Percentiles rank a stretch among this genome's conserved stretches.
Conservation (phyloP, 2,797 vertebrate species). For the Enteromius trimaculatus region DNA sequence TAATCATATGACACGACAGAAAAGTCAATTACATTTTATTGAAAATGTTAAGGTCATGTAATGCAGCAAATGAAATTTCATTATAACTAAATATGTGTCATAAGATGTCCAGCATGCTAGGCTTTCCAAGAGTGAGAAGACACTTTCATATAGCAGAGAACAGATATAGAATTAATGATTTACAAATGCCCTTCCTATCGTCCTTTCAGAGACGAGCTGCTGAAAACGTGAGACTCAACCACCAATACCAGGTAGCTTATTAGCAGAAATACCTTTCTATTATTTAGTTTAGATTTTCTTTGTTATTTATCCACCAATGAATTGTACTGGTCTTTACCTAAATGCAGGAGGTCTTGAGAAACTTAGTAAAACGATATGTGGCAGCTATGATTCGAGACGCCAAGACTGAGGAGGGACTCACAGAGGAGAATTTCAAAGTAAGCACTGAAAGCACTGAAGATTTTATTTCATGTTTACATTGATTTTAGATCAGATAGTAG, state of each 20-base stretch:
- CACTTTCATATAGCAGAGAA: neutral
- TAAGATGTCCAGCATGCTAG: neutral
- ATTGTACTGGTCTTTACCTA: neutral
- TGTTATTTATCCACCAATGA: neutral
- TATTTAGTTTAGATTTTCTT: neutral
- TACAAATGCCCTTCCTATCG: slow-evolving; percentile 26
- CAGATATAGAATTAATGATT: neutral
- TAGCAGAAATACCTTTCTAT: neutral
- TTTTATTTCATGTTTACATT: neutral
- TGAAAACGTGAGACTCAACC: slow-evolving; percentile 88
- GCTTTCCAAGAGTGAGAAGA: neutral
- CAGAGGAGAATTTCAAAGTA: slow-evolving; percentile 99
- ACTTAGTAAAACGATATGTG: slow-evolving; percentile 94
- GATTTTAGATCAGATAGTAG: neutral
- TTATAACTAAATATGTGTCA: slow-evolving; percentile 14
- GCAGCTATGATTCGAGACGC: slow-evolving; percentile 97
- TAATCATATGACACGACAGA: neutral
- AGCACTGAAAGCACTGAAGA: too few relatives aligned
- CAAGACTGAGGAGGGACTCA: slow-evolving; percentile 93
- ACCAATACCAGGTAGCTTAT: slow-evolving; percentile 90
- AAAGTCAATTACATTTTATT: neutral
- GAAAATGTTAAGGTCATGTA: slow-evolving; percentile 22
- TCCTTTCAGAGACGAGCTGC: slow-evolving; percentile 85
- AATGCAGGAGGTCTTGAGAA: slow-evolving; percentile 90
- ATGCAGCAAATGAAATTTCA: neutral